Conservation (phyloP, 64 coral and sea anemone species). For the Dendronephthya gigantea region DNA sequence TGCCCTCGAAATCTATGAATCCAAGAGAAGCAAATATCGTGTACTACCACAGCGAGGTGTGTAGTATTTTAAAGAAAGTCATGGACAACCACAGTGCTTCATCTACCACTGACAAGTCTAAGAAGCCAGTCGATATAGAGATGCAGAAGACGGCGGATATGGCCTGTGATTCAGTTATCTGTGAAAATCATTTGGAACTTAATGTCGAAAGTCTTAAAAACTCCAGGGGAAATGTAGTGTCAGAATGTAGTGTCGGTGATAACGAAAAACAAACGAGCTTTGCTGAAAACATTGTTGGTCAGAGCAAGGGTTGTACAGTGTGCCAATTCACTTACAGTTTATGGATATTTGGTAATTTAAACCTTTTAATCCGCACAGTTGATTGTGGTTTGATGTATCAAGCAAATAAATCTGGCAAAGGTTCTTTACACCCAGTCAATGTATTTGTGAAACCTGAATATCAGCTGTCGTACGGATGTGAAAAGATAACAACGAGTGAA, state of each 20-base stretch:
- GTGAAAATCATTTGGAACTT: not conserved
- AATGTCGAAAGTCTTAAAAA: not conserved
- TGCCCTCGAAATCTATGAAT: not conserved
- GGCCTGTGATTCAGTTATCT: too few relatives aligned
- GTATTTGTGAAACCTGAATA: constrained; percentile 16
- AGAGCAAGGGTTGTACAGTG: not conserved
- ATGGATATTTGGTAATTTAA: constrained; percentile 14
- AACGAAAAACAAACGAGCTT: not conserved
- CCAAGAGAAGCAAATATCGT: not conserved
- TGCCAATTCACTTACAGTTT: not conserved
- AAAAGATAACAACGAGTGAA: not conserved
- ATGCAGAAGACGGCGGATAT: not conserved
- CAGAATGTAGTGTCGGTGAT: not conserved
- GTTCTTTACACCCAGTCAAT: not conserved
- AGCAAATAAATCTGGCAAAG: not conserved
- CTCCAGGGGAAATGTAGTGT: not conserved
- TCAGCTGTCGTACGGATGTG: not conserved
- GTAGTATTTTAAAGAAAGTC: not conserved
- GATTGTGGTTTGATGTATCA: constrained; percentile 12
- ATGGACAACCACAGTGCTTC: not conserved
- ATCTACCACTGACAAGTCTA: not conserved
- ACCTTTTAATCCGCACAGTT: not conserved
- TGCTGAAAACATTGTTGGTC: not conserved
- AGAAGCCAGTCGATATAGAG: not conserved
- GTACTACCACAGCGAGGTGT: not conserved